These are phyloP conservation scores for Andrena dorsata DNA, from an alignment of 2,888 invertebrate species.

Conservation along the genomic window DNA sequence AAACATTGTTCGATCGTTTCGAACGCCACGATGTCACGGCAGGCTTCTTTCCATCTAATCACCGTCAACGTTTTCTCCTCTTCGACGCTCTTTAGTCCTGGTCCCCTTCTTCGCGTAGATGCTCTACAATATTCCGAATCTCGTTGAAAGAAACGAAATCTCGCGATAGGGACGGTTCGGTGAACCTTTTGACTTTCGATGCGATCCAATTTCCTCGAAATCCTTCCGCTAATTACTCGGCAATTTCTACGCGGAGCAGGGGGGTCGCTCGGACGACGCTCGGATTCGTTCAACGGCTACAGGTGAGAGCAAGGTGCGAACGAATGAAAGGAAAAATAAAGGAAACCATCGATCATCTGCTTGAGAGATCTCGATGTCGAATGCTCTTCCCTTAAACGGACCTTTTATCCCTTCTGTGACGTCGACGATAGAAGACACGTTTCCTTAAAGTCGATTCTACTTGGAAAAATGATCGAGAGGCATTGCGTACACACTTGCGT, in stretches of 20 bases:
- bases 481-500: neutral
- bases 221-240: no score
- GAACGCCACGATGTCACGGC: slow-evolving; percentile 30
- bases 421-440: neutral
- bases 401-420: slow-evolving; percentile 4
- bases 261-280: slow-evolving; percentile 14
- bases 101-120: slow-evolving; percentile 33
- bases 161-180: neutral
- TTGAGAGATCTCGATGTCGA: slow-evolving; percentile 15
- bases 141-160: neutral
- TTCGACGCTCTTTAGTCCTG: slow-evolving; percentile 1
- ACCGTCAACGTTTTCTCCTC: slow-evolving; percentile 12
- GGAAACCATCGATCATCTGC: slow-evolving; percentile 17
- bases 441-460: neutral
- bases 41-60: neutral
- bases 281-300: slow-evolving; percentile 14
- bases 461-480: neutral
- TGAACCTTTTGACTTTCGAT: neutral
- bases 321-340: slow-evolving; percentile 10
- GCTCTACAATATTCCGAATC: neutral
- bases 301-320: slow-evolving; percentile 16
- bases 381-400: neutral
- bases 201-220: no score
- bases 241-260: slow-evolving; percentile 22
- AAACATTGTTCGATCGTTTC: slow-evolving; percentile 58